These are phyloP conservation scores for Limnephilus lunatus DNA, from an alignment of 2,888 invertebrate species.

Conservation along the genomic window DNA sequence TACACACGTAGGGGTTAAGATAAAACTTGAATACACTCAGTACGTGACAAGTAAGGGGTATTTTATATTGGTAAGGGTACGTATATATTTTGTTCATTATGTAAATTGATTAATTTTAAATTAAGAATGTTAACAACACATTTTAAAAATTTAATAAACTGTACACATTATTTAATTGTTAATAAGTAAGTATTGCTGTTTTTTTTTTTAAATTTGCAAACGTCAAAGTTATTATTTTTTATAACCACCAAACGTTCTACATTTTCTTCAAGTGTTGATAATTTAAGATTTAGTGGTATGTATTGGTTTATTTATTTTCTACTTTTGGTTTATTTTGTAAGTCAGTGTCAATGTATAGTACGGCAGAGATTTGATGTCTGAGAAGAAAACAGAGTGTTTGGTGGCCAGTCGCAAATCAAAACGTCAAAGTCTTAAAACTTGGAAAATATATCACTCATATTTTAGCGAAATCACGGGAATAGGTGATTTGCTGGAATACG, in stretches of 20 bases:
- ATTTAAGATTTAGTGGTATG: neutral
- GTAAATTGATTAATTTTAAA: neutral
- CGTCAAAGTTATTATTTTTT: neutral
- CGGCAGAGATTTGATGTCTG: neutral
- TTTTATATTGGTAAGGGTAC: conserved; percentile 12
- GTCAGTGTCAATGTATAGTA: neutral
- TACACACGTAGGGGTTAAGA: conserved; percentile 8
- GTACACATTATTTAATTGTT: conserved; percentile 42
- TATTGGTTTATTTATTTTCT: neutral
- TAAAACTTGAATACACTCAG: neutral
- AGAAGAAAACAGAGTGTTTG: neutral
- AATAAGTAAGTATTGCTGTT: conserved; percentile 48
- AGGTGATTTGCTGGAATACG: neutral
- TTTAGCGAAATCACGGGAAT: neutral
- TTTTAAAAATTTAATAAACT: conserved; percentile 25
- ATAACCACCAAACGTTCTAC: neutral
- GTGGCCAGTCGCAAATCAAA: neutral
- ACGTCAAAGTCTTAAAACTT: neutral
- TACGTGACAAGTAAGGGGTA: neutral
- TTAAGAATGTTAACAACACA: conserved; percentile 31
- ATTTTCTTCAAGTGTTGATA: neutral
- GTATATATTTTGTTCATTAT: conserved; percentile 29
- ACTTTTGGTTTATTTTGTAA: neutral
- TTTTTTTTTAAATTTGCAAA: conserved; percentile 37
- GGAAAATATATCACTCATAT: neutral